Percentiles rank a stretch among this genome's conserved stretches.
Conservation (phyloP, 1,140 invertebrate genomes). For the Acromyrmex charruanus region DNA sequence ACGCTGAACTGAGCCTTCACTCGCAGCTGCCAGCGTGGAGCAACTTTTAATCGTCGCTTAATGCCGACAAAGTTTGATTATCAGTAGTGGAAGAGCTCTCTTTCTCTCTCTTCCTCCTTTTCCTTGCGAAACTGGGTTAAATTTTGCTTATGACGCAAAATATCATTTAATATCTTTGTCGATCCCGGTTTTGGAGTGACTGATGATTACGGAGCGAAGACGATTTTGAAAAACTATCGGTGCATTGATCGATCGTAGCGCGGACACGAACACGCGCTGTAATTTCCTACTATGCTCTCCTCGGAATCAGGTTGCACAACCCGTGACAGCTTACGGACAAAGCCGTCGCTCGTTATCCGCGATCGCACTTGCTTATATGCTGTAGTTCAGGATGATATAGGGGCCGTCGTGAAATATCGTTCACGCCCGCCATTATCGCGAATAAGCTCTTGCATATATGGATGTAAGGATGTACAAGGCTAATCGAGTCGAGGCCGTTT, state of each 20-base stretch:
- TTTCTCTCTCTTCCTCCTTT: background rate
- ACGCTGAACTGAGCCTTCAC: constrained; percentile 24
- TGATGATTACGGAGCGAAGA: constrained; percentile 47
- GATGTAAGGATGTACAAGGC: constrained; percentile 40
- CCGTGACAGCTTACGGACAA: constrained; percentile 71
- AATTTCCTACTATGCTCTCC: constrained; percentile 73
- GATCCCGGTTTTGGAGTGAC: background rate
- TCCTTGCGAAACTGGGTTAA: constrained; percentile 62
- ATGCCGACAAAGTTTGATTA: constrained; percentile 52
- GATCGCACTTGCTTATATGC: constrained; percentile 77
- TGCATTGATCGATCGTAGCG: constrained; percentile 58
- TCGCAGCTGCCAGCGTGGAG: constrained; percentile 34
- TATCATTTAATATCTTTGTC: constrained; percentile 38
- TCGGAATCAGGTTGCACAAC: constrained; percentile 67
- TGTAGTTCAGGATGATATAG: constrained; percentile 72
- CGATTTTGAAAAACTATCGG: constrained; percentile 63
- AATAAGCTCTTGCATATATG: constrained; percentile 58
- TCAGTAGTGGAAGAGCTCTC: constrained; percentile 35
- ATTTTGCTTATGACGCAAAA: constrained; percentile 49
- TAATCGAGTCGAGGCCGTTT: constrained; percentile 45
- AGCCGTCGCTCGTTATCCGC: constrained; percentile 72
- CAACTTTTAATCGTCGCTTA: constrained; percentile 29
- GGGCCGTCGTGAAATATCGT: constrained; percentile 73
- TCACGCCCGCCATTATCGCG: constrained; percentile 73
- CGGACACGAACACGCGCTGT: constrained; percentile 55